Conservation (phyloP, 2,113 vertebrate species). For the Acrocephalus kingi region DNA sequence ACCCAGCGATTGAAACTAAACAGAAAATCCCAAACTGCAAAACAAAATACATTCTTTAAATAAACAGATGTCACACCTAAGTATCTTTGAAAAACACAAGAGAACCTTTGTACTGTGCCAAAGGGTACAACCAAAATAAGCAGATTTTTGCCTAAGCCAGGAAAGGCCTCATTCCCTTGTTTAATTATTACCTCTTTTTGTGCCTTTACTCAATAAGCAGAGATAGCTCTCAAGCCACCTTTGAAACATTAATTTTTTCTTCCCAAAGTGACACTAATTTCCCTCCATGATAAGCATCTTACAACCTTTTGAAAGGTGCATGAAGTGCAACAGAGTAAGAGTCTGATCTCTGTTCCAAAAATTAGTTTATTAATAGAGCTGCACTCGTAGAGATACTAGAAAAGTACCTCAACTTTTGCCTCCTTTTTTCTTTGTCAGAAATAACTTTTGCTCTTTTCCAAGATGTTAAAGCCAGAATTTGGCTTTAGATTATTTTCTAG, state of each 20-base stretch:
- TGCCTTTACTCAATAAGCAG: neutral
- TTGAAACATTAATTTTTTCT: neutral
- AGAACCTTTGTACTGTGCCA: slow-evolving; percentile 8
- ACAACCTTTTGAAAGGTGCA: neutral
- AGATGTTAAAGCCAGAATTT: neutral
- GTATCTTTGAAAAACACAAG: neutral
- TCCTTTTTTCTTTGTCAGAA: neutral
- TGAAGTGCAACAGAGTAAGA: neutral
- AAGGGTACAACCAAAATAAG: neutral
- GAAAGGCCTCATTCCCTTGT: neutral
- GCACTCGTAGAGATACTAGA: neutral
- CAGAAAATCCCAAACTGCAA: neutral
- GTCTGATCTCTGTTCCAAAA: neutral
- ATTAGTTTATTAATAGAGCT: neutral
- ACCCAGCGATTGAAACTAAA: neutral
- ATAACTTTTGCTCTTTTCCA: neutral
- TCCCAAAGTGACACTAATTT: neutral
- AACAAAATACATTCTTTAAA: neutral
- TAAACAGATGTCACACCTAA: neutral
- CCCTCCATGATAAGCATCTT: neutral
- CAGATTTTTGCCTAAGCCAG: neutral
- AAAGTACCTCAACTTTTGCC: neutral
- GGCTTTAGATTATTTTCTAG: too few relatives aligned
- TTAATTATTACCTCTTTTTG: neutral
- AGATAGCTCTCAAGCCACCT: neutral